Evolutionary conservation across 2,888 invertebrate species (phyloP), one percentile per base, ranked within the genome.

Genomic region (Sinodicranocentrus sp.): DNA sequence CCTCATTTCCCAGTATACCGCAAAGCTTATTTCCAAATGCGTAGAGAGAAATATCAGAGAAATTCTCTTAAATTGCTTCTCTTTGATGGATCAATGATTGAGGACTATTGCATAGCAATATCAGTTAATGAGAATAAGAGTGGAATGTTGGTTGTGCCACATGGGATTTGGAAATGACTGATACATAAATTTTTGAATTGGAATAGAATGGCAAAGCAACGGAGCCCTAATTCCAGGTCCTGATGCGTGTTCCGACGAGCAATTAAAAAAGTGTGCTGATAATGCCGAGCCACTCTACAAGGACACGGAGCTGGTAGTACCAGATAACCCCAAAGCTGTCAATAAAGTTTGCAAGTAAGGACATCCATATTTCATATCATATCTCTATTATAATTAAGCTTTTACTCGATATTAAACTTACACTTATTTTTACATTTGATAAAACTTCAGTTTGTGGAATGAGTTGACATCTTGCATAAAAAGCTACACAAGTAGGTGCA

Each of bases 281-380:
- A 85, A 84, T 23, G 88, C 88, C 0, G 87, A 86, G 25, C 77
- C 86, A 3, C 71, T 87, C 1, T 77, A 86, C 13, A 85, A 86
- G 65, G 85, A 87, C 43, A 79, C 87, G 3, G 85, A 85, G 25
- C 52, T 87, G 39, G 83, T 88, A 13, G 84, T 84, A 0, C 84
- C 84, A 28, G 84, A 76, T 75, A 84, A 68, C 26, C 70, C 82
- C 17, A 76, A 44, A 43, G 52, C 87, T 1, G 84, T 88, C 10
- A 85, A 87, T 57, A 78, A 83, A 70, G 86, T 87, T 65, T 88
- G 88, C 85, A 86, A 85, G 88, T 87, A 68, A 71, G 28, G 48
- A 15, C 10, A 39, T n/a, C n/a, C n/a, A n/a, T n/a, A n/a, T n/a
- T n/a, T n/a, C n/a, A n/a, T n/a, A n/a, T n/a, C n/a, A n/a, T n/a